phyloP scores from a whole-genome alignment of 2,888 invertebrate genomes.

The Galerucella pusilla region DNA sequence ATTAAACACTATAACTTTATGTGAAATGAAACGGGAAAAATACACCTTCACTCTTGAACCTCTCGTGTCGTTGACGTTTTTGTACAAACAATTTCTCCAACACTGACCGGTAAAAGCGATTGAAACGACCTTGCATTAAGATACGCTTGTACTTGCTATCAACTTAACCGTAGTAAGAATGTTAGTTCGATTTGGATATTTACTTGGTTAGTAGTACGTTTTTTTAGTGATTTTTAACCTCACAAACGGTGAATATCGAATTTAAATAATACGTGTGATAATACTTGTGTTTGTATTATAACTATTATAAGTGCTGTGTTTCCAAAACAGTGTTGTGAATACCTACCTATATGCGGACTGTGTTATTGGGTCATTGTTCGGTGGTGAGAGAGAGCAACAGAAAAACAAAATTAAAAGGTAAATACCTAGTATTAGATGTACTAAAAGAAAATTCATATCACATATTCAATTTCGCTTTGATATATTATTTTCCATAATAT shows the following conservation, averaged over 20 bases:
- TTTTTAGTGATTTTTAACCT: neutral
- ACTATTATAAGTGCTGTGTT: neutral
- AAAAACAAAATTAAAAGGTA: neutral
- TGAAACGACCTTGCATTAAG: slow-evolving; percentile 3
- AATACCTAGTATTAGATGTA: neutral
- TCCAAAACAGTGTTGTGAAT: neutral
- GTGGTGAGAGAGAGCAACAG: neutral
- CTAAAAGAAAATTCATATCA: too few species aligned
- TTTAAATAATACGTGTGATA: neutral
- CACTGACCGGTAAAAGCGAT: neutral
- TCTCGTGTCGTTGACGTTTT: neutral
- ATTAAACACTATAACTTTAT: too few species aligned
- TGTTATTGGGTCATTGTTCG: slow-evolving; percentile 1
- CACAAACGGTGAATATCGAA: neutral
- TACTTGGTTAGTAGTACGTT: neutral
- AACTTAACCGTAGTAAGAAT: neutral
- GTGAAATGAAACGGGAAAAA: too few species aligned
- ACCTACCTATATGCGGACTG: neutral
- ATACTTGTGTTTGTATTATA: too few species aligned
- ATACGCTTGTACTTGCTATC: neutral
- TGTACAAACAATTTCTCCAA: neutral
- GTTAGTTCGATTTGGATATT: neutral
- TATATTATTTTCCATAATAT: too few species aligned
- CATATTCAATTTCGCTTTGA: too few species aligned
- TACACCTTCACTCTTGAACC: too few species aligned